Conservation (phyloP, 2,888 invertebrate species). For the Prostheceraeus crozeri region DNA sequence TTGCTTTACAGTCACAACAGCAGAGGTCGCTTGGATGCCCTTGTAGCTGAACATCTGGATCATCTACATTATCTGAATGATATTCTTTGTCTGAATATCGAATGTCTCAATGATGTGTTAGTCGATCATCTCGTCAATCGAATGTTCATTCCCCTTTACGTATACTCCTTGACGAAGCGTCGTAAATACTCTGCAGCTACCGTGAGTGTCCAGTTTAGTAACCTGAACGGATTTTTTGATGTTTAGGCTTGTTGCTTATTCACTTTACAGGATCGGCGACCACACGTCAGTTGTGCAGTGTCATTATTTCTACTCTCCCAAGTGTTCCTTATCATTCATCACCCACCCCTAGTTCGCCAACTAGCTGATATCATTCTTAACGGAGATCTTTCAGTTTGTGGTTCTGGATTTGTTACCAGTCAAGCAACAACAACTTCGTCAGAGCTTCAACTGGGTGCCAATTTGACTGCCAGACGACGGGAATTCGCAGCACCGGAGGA, state of each 20-base stretch:
- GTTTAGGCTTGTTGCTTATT: constrained; percentile 12
- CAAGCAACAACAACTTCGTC: not conserved
- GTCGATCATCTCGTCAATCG: constrained; percentile 87
- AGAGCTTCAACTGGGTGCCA: not conserved
- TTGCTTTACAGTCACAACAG: constrained; percentile 75
- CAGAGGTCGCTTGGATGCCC: constrained; percentile 76
- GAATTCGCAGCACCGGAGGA: constrained; percentile 66
- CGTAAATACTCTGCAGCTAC: too few species aligned
- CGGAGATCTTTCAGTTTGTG: constrained; percentile 37
- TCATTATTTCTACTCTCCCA: constrained; percentile 43
- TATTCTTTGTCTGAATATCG: constrained; percentile 81
- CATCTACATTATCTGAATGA: constrained; percentile 94
- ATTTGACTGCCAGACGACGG: not conserved
- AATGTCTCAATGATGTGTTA: constrained; percentile 81
- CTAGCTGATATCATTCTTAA: constrained; percentile 62
- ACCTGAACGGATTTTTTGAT: too few species aligned
- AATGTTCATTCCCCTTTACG: constrained; percentile 81
- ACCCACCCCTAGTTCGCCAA: constrained; percentile 78
- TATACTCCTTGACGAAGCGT: constrained; percentile 71
- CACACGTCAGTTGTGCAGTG: constrained; percentile 30
- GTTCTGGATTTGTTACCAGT: constrained; percentile 43
- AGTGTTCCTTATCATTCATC: constrained; percentile 81
- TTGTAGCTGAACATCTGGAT: constrained; percentile 92
- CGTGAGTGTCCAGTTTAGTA: too few species aligned
- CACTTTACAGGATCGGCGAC: constrained; percentile 3